Base-by-base conservation (phyloP, 2,888 invertebrate genomes). In the Polymixis flavicincta region DNA sequence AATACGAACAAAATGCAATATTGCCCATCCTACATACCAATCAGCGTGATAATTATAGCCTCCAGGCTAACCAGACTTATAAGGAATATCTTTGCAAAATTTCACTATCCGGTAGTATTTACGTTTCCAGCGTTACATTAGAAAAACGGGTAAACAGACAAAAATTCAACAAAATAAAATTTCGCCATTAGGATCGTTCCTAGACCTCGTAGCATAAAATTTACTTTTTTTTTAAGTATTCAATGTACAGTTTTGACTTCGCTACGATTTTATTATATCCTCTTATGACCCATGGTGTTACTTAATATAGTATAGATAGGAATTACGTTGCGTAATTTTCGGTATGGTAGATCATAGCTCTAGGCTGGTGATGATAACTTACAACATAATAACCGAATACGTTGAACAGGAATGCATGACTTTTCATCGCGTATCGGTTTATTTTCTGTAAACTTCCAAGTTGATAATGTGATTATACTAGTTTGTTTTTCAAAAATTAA, bases 391-490 rank as follows among this genome's bases (percentile, higher is more conserved):
- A 28, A 37, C 19, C 22, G 11, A 42, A 28, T 28, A 42, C 11
- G 8, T 42, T 17, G 22, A 42, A 50, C 57, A 17, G 25, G 67
- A 48, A n/a, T 37, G 19, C 1, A n/a, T n/a, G 55, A 45, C 25
- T 70, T n/a, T 32, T 17, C 32, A 7, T 17, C n/a, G 17, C 19
- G 22, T 17, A 28, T 42, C 4, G 45, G 17, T 48, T 14, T 0
- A 22, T n/a, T 64, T 75, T 28, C 55, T 61, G 14, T 52, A 54
- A 50, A 60, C n/a, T 74, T 57, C 11, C 55, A 52, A 42, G 22
- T 42, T 48, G 7, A 50, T 22, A 42, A 37, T 54, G 54, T 22
- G 37, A 57, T 57, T 28, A 50, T 55, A n/a, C n/a, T n/a, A 25
- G 37, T 57, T 63, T 32, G 9, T 45, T 32, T n/a, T 45, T 22